Conservation (phyloP, 2,888 invertebrate species). For the Pristionchus japonicus region DNA sequence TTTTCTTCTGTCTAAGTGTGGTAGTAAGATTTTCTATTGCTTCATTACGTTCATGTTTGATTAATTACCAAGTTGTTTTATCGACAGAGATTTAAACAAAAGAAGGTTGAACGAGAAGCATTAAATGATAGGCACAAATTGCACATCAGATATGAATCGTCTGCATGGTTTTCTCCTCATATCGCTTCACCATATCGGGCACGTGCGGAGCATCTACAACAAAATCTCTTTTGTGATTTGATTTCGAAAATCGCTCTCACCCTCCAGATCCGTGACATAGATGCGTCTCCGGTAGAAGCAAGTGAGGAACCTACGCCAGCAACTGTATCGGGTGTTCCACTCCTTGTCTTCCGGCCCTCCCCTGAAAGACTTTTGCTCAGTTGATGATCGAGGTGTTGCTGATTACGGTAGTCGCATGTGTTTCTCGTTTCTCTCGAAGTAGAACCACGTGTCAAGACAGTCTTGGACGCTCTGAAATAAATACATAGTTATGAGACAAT, state of each 20-base stretch:
- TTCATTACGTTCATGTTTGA: too few relatives aligned
- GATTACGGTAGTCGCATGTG: not conserved
- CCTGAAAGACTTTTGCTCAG: not conserved
- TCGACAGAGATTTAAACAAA: not conserved
- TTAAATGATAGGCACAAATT: not conserved
- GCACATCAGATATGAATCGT: not conserved
- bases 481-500: not conserved
- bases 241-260: too few relatives aligned
- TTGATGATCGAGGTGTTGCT: not conserved
- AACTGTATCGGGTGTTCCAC: not conserved
- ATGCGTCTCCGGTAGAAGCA: not conserved
- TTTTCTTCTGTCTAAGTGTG: too few relatives aligned
- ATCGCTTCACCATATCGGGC: conserved; percentile 2
- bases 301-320: not conserved
- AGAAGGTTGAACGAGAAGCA: not conserved
- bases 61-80: too few relatives aligned
- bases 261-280: not conserved
- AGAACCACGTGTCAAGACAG: not conserved
- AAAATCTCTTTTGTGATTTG: too few relatives aligned
- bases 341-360: not conserved
- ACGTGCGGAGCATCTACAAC: conserved; percentile 5
- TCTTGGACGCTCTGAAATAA: conserved; percentile 10
- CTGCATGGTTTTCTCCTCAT: not conserved
- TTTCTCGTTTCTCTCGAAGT: not conserved
- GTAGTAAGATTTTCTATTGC: too few relatives aligned